phyloP scores from a whole-genome alignment of 2,888 invertebrate species.

The Molanna angustata region DNA sequence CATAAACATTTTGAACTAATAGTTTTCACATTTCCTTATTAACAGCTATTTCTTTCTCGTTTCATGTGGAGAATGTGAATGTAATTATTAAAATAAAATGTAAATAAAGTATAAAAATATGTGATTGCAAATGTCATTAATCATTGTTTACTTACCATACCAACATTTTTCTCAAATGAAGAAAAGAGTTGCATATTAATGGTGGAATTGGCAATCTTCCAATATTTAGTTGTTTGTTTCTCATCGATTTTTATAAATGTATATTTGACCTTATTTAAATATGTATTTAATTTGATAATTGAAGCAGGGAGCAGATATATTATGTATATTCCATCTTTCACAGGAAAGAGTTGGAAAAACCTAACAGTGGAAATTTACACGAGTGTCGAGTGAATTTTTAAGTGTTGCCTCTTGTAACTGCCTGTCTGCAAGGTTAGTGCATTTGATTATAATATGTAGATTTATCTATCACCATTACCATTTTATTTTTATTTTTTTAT shows the following conservation, averaged over 20 bases:
- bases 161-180: no score
- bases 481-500: no score
- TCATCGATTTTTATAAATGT: no score
- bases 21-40: no score
- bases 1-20: no score
- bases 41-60: constrained; percentile 12
- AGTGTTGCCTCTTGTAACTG: constrained; percentile 30
- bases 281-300: constrained; percentile 11
- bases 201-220: constrained; percentile 18
- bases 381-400: constrained; percentile 28
- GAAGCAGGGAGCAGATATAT: constrained; percentile 2
- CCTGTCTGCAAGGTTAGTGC: constrained; percentile 32
- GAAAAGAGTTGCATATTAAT: constrained; percentile 17
- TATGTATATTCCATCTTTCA: constrained; percentile 25
- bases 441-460: constrained; percentile 17
- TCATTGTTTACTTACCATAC: constrained; percentile 4
- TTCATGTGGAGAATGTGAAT: constrained; percentile 16
- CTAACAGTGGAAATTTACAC: constrained; percentile 22
- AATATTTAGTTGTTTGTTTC: constrained; percentile 14
- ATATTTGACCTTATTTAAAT: constrained; percentile 13
- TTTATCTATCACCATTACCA: background rate
- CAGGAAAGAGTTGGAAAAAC: constrained; percentile 29
- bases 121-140: constrained; percentile 6
- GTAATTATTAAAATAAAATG: background rate
- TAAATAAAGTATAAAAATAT: background rate